Evolutionary conservation across 2,113 vertebrate species (phyloP).

Genomic region (Apteryx mantelli): DNA sequence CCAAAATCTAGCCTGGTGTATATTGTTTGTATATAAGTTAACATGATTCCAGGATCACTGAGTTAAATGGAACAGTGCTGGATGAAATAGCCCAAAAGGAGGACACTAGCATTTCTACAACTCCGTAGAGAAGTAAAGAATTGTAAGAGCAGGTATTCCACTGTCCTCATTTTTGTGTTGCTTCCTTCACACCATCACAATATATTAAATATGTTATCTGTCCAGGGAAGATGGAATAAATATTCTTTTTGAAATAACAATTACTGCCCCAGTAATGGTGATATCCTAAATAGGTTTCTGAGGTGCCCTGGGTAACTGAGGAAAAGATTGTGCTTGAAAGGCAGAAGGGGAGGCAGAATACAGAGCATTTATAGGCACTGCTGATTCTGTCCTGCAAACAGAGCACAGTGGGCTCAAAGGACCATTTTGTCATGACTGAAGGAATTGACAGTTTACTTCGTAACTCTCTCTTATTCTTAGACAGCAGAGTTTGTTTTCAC

Average conservation of each 20-base stretch:
- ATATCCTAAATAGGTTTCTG: neutral
- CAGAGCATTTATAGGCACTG: neutral
- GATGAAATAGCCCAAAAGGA: neutral
- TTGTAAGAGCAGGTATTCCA: neutral
- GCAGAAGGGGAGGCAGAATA: neutral
- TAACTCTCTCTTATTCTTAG: neutral
- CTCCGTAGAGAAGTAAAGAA: neutral
- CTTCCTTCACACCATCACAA: neutral
- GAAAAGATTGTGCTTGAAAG: neutral
- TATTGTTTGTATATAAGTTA: conserved; percentile 17
- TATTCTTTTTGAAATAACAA: neutral
- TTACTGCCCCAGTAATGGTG: neutral
- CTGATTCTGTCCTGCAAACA: neutral
- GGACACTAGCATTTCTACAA: neutral
- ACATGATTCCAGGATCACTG: neutral
- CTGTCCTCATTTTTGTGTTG: neutral
- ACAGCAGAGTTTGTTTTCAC: neutral
- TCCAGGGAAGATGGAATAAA: neutral
- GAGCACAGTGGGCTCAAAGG: neutral
- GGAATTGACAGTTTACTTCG: neutral
- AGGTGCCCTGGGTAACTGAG: neutral
- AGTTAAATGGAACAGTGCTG: neutral
- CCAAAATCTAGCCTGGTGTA: neutral
- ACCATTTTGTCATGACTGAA: neutral
- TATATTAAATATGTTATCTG: neutral